These are phyloP conservation scores for Scalopus aquaticus DNA, from an alignment of 2,113 vertebrate genomes.

Conservation along the genomic window DNA sequence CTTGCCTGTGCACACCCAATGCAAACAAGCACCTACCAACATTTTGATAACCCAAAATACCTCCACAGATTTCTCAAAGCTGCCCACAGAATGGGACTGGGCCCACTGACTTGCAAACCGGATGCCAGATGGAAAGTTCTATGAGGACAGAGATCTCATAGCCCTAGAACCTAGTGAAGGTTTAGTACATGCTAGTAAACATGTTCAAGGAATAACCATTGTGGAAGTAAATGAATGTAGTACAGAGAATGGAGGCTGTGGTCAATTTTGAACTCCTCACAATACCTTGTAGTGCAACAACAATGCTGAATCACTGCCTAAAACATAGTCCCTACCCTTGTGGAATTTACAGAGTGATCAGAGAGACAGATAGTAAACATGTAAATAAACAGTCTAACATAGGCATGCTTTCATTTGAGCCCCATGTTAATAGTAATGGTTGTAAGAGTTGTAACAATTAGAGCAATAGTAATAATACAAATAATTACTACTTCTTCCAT, in stretches of 20 bases:
- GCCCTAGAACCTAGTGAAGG: not conserved
- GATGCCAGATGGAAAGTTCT: not conserved
- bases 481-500: not conserved
- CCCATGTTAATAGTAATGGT: not conserved
- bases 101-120: not conserved
- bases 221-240: not conserved
- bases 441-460: not conserved
- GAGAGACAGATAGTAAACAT: not conserved
- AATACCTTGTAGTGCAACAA: not conserved
- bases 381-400: not conserved
- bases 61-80: not conserved
- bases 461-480: not conserved
- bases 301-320: not conserved
- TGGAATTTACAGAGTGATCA: not conserved
- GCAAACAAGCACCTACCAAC: not conserved
- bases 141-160: not conserved
- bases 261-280: not conserved
- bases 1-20: not conserved
- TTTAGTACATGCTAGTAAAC: not conserved
- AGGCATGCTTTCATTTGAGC: not conserved
- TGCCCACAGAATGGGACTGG: not conserved
- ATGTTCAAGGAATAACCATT: not conserved
- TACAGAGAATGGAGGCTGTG: not conserved
- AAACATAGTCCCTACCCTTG: not conserved
- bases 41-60: not conserved